Evolutionary conservation across 2,113 vertebrate genomes (phyloP).

Genomic region (Centropus bengalensis): DNA sequence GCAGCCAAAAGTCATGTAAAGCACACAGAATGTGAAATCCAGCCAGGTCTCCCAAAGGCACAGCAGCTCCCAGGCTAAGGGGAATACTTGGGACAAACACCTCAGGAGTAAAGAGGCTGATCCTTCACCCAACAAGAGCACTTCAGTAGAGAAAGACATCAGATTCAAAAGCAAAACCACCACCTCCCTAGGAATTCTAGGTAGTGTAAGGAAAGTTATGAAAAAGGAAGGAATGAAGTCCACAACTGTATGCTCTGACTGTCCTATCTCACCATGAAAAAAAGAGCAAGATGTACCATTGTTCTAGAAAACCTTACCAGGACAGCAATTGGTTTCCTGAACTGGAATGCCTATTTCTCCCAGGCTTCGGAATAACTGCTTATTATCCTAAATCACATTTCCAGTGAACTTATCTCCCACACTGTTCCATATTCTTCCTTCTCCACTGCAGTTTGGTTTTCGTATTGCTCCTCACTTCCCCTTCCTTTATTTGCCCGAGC

Average conservation of each 20-base stretch:
- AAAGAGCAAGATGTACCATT: neutral
- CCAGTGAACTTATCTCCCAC: neutral
- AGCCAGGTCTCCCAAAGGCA: neutral
- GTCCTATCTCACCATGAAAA: neutral
- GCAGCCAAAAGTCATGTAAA: neutral
- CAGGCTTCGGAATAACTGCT: neutral
- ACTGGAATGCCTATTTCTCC: neutral
- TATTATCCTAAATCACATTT: neutral
- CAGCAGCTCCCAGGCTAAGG: neutral
- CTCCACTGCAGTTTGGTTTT: neutral
- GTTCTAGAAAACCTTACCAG: neutral
- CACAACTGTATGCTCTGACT: neutral
- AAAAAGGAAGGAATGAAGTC: neutral
- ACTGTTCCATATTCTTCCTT: fast-evolving
- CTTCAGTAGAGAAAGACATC: neutral
- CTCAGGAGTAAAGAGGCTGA: too few relatives aligned
- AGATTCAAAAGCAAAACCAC: neutral
- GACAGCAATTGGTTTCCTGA: neutral
- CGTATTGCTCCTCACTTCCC: fast-evolving
- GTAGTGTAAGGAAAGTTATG: neutral
- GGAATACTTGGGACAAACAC: neutral
- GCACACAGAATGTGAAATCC: neutral
- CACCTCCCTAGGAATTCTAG: neutral
- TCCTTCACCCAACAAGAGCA: neutral
- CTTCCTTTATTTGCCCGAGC: too few relatives aligned